Base-by-base conservation (phyloP, 1,140 invertebrate genomes). In the Diuraphis noxia region DNA sequence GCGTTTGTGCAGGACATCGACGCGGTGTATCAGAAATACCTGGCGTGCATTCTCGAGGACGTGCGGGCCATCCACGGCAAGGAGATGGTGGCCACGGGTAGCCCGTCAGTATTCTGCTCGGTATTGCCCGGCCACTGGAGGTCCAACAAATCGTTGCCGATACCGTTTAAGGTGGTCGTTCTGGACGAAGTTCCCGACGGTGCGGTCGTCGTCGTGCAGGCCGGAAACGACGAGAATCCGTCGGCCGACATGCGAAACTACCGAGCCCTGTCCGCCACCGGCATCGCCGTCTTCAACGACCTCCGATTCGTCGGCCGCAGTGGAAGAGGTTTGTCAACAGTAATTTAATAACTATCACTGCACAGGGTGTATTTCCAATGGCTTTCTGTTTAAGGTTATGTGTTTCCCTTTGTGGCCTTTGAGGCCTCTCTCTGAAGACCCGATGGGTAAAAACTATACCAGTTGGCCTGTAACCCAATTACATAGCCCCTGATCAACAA, bases 281-380 rank as follows among this genome's bases (percentile, higher is more conserved):
- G 98, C 94, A 97, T 99, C 92, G 99, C 99, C 92, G 99, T 99
- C 94, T 99, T 99, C 94, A 99, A 98, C 94, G 99, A 99, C 95
- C 95, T 99, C 89, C 96, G 99, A 94, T 99, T 99, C 95, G 98
- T 99, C 93, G 98, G 98, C 86, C 95, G 98, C 93, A 99, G 98
- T 93, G 98, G 98, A 93, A 96, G 98, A 96, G 98, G 98, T 98
- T 94, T 97, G 97, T 95, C 63, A 9, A 40, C 0, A 63, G n/a
- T 4, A n/a, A 63, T 63, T 52, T 52, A 52, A n/a, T 63, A 63
- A 63, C 6, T 17, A 63, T 63, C 25, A 30, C 30, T 8, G 1
- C 46, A 46, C 43, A 13, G 43, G 43, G 43, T 17, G 43, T 46
- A 17, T 46, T 46, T 8, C 13, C 43, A 46, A 46, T 17, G 43